Base-by-base conservation (phyloP, 2,888 invertebrate genomes). In the Sceliomorpha sp. region DNA sequence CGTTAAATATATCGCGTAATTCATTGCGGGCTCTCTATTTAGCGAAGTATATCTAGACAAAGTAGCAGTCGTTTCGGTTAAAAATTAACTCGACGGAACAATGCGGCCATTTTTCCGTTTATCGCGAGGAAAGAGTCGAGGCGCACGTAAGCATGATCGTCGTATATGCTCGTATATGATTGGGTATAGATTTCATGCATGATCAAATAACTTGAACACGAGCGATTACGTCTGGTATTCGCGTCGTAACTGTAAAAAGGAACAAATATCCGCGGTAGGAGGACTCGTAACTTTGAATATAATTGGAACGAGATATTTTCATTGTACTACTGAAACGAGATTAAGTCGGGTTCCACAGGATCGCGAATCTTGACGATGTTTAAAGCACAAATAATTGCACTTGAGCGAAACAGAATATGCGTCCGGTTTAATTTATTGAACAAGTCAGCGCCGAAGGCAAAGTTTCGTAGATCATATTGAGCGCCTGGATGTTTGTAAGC, bases 381-480 rank as follows among this genome's bases (percentile, higher is more conserved):
- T 76, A 69, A 72, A 74, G 77, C 77, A 75, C 66, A 76, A 77
- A 78, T 78, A 74, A 74, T 77, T 76, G 74, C 75, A 77, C 68
- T 59, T 70, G 73, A 72, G 58, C 73, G 74, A 48, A 62, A 64
- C 76, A 74, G 73, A 75, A 79, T 74, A 72, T 71, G 74, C 77
- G 75, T 76, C 66, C 72, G 73, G 58, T 67, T 80, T 76, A 80
- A 80, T 81, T 78, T 79, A 80, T 79, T 73, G 78, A 63, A 59
- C 74, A 72, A 76, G 72, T 76, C 78, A 79, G 78, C 67, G 70
- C 58, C 70, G 50, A 56, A 64, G 69, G 69, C 48, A 40, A 70
- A 70, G 63, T 50, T 64, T 59, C 47, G 56, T 42, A 42, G 70
- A 59, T 56, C 51, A 60, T 58, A 62, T 39, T 31, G 51, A 62